Evolutionary conservation across 35 echinoderm and acorn worm genomes (phyloP).

Genomic region (Diadema setosum): DNA sequence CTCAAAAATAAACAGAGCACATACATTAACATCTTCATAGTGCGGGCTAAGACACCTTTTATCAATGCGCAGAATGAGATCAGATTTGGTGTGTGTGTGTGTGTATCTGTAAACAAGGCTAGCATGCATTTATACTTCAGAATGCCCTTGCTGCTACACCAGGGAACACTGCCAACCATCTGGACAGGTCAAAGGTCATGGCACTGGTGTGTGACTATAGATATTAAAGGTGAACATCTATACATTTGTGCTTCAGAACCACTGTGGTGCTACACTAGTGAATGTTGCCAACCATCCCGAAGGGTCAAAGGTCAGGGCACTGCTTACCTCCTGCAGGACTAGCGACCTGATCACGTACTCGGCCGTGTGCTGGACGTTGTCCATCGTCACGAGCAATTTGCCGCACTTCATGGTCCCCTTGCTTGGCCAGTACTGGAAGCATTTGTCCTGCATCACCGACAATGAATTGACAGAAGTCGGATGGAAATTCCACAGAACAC

Average conservation of each 20-base stretch:
- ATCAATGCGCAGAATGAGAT: no score
- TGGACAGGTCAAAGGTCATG: no score
- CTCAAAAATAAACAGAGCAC: no score
- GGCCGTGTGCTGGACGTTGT: slow-evolving; percentile 22
- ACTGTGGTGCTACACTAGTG: not conserved
- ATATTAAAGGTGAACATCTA: not conserved
- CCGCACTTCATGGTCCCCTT: slow-evolving; percentile 43
- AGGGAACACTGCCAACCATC: no score
- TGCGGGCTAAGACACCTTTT: no score
- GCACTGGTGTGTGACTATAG: no score
- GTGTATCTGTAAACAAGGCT: no score
- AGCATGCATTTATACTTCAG: no score
- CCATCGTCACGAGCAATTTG: slow-evolving; percentile 43
- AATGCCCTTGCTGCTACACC: no score
- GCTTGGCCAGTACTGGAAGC: slow-evolving; percentile 93
- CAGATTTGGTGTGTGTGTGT: no score
- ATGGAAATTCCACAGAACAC: no score
- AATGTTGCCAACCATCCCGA: not conserved
- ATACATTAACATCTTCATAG: no score
- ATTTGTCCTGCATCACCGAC: slow-evolving; percentile 71
- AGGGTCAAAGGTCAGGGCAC: not conserved
- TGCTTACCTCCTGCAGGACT: slow-evolving; percentile 64
- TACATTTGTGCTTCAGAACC: not conserved
- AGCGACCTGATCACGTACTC: slow-evolving; percentile 92
- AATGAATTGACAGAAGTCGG: slow-evolving; percentile 4